Base-by-base conservation (phyloP, 1,140 invertebrate species). In the Pentalonia nigronervosa region DNA sequence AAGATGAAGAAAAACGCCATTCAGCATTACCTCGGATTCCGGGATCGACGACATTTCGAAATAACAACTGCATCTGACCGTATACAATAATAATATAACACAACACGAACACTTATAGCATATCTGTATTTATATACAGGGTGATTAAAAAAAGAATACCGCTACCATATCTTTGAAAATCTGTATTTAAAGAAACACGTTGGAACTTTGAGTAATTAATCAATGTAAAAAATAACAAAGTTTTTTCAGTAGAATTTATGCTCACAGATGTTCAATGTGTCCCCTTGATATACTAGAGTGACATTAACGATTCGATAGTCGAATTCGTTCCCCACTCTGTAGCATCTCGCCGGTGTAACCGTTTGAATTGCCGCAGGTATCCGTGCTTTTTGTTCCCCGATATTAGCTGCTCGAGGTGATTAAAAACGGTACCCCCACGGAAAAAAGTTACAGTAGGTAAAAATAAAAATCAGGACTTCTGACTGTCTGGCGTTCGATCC, bases 61-160 rank as follows among this genome's bases (percentile, higher is more conserved):
- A 76, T 91, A 91, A 92, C 91, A 83, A 83, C 91, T 76, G 30
- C 34, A 48, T 76, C 67, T 50, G 91, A 92, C 91, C 60, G 60
- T 76, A 17, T 76, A 50, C n/a, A 50, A 91, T 11, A 34, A 60
- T 76, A 76, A n/a, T 45, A 91, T 36, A 89, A 89, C 8, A 36
- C n/a, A 17, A 50, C 83, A 47, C 84, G 9, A 86, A 86, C 83
- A 86, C 83, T 45, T 86, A 86, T 30, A 41, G 60, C 30, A 30
- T n/a, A 17, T 4, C 41, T 41, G n/a, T 25, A 25, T 7, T 25
- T 30, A 17, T 56, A 67, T n/a, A 76, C 60, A 76, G 60, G 1
- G 60, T 7, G 60, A 76, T 20, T 76, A 17, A 76, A 17, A 76
- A 21, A 0, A n/a, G 6, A n/a, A 67, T 67, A 67, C 4, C 4